phyloP scores from a whole-genome alignment of 1,140 invertebrate genomes.

The Apis dorsata region DNA sequence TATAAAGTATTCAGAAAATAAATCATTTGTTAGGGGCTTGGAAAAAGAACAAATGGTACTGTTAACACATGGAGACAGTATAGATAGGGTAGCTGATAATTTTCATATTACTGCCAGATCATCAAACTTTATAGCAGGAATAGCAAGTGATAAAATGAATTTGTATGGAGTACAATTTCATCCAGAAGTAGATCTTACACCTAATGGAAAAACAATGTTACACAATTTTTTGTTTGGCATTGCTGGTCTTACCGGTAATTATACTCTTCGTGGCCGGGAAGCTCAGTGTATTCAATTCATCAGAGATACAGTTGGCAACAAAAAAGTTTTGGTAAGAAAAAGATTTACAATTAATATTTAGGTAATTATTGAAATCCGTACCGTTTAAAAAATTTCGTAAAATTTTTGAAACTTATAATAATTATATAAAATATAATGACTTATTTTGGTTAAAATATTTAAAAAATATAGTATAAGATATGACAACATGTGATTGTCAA shows the following conservation, averaged over 20 bases:
- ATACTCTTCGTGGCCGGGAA: constrained; percentile 93
- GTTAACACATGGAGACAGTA: constrained; percentile 97
- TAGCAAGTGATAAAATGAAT: constrained; percentile 94
- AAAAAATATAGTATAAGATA: constrained; percentile 19
- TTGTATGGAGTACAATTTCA: constrained; percentile 99
- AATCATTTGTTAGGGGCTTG: constrained; percentile 85
- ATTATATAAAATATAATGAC: constrained; percentile 9
- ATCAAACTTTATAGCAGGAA: constrained; percentile 91
- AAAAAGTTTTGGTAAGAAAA: constrained; percentile 94
- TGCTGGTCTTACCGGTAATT: constrained; percentile 91
- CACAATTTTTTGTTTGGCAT: constrained; percentile 97
- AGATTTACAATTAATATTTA: background rate
- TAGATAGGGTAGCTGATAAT: constrained; percentile 92
- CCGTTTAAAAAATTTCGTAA: background rate
- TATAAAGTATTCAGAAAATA: background rate
- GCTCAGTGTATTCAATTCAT: constrained; percentile 97
- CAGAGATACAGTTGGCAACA: constrained; percentile 91
- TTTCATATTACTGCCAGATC: constrained; percentile 93
- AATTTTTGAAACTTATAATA: background rate
- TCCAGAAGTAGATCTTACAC: constrained; percentile 97
- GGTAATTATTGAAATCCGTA: background rate
- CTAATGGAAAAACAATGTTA: constrained; percentile 94
- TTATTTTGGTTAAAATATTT: constrained; percentile 26
- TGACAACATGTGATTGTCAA: constrained; percentile 39
- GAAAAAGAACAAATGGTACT: constrained; percentile 93